phyloP scores from a whole-genome alignment of 2,113 vertebrate genomes.

The Apeltes quadracus region DNA sequence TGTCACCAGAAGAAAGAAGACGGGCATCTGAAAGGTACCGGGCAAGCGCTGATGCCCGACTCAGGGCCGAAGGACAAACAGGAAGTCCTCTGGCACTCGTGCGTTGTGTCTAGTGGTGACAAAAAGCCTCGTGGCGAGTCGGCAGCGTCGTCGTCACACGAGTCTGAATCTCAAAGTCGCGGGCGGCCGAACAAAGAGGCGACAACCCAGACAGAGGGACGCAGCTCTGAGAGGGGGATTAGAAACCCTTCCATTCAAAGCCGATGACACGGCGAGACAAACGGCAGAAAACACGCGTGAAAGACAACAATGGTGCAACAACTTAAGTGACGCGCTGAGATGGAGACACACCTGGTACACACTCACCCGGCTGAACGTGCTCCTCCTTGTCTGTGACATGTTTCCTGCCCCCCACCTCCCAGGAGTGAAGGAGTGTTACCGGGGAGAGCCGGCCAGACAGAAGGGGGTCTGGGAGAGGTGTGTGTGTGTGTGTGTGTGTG shows the following conservation, averaged over 20 bases:
- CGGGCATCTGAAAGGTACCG: not conserved
- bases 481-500: not conserved
- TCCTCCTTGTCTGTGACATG: slow-evolving; percentile 92
- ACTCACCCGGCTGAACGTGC: slow-evolving; percentile 87
- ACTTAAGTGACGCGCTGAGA: slow-evolving; percentile 27
- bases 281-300: too few relatives aligned
- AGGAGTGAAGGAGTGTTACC: slow-evolving; percentile 38
- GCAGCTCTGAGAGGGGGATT: slow-evolving; percentile 37
- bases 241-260: slow-evolving; percentile 38
- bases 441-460: slow-evolving; percentile 53
- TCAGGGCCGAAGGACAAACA: slow-evolving; percentile 54
- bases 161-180: slow-evolving; percentile 18
- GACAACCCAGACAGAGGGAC: slow-evolving; percentile 39
- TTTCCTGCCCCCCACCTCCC: slow-evolving; percentile 45
- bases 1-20: not conserved
- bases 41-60: slow-evolving; percentile 42
- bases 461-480: slow-evolving; percentile 37
- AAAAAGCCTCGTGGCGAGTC: slow-evolving; percentile 14
- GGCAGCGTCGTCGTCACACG: slow-evolving; percentile 4
- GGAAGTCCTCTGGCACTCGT: slow-evolving; percentile 54
- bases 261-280: too few relatives aligned
- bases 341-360: slow-evolving; percentile 16
- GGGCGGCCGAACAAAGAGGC: slow-evolving; percentile 57
- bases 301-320: slow-evolving; percentile 30
- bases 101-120: slow-evolving; percentile 7